Percentiles rank a stretch among this genome's conserved stretches.
Evolutionary conservation across 2,113 vertebrate genomes (phyloP).

Genomic region (Phaethon lepturus): DNA sequence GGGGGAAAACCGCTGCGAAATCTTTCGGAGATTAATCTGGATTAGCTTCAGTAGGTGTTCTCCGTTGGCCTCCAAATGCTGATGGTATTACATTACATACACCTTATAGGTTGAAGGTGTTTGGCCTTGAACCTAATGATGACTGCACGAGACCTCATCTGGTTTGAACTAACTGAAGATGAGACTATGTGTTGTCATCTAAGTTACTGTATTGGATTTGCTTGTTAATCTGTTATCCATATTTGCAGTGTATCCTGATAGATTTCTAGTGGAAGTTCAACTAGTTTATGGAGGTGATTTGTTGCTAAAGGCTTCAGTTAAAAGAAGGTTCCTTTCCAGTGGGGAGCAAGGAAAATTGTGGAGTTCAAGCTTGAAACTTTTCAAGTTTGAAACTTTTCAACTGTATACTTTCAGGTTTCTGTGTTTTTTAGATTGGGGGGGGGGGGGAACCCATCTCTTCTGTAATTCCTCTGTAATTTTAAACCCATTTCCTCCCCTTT

Average conservation of each 20-base stretch:
- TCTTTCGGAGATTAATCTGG: neutral
- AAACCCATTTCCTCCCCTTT: constrained; percentile 38
- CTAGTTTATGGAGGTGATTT: neutral
- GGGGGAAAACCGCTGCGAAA: neutral
- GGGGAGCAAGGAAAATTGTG: neutral
- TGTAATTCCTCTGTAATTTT: constrained; percentile 52
- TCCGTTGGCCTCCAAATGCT: neutral
- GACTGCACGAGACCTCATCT: neutral
- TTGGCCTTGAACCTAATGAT: neutral
- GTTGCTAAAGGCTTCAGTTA: neutral
- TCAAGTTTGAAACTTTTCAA: neutral
- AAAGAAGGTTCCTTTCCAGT: neutral
- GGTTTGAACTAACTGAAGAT: neutral
- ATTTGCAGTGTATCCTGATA: neutral
- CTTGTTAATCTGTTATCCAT: neutral
- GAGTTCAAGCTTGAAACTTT: neutral
- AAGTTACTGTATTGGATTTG: neutral
- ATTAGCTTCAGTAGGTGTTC: neutral
- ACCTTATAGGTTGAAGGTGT: neutral
- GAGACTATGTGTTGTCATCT: neutral
- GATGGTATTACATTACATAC: neutral
- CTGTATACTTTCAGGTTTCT: neutral
- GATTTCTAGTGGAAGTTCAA: neutral
- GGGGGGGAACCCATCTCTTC: neutral
- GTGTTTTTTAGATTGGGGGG: neutral